These are phyloP conservation scores for Agrochola litura DNA, from an alignment of 2,888 invertebrate genomes.

Conservation along the genomic window DNA sequence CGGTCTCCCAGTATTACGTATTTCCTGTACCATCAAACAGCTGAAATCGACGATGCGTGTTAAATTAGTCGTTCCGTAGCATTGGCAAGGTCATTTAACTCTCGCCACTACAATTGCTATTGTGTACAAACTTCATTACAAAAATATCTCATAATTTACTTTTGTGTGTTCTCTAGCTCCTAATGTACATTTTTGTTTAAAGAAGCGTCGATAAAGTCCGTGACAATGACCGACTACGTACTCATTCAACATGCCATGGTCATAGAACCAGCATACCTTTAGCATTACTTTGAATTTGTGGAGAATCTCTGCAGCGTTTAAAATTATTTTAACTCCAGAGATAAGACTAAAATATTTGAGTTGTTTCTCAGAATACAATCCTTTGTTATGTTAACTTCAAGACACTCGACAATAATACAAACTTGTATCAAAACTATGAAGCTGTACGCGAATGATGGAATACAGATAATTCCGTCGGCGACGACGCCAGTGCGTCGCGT, in stretches of 20 bases:
- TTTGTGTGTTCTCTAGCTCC: constrained; percentile 22
- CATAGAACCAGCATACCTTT: constrained; percentile 6
- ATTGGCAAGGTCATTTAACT: constrained; percentile 81
- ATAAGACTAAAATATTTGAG: constrained; percentile 39
- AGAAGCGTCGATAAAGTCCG: constrained; percentile 28
- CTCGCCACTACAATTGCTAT: constrained; percentile 66
- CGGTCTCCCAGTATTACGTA: constrained; percentile 63
- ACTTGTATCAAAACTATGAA: constrained; percentile 49
- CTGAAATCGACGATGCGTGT: constrained; percentile 78
- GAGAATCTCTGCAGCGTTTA: constrained; percentile 18
- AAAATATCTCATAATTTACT: constrained; percentile 57
- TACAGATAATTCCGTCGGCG: constrained; percentile 58
- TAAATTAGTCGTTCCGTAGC: constrained; percentile 77
- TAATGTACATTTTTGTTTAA: constrained; percentile 42
- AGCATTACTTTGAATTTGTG: constrained; percentile 27
- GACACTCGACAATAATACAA: constrained; percentile 31
- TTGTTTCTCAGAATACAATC: constrained; percentile 38
- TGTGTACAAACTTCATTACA: constrained; percentile 59
- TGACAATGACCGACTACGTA: constrained; percentile 50
- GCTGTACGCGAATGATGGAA: constrained; percentile 55
- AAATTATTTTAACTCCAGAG: constrained; percentile 33
- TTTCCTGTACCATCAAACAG: constrained; percentile 78
- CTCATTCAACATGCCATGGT: constrained; percentile 41
- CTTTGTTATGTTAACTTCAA: constrained; percentile 50
- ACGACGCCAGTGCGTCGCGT: constrained; percentile 79